A percentile compares a stretch with the other conserved stretches of the same genome.
These are phyloP conservation scores for Aleiodes alternator DNA, from an alignment of 2,888 invertebrate genomes.

Conservation along the genomic window DNA sequence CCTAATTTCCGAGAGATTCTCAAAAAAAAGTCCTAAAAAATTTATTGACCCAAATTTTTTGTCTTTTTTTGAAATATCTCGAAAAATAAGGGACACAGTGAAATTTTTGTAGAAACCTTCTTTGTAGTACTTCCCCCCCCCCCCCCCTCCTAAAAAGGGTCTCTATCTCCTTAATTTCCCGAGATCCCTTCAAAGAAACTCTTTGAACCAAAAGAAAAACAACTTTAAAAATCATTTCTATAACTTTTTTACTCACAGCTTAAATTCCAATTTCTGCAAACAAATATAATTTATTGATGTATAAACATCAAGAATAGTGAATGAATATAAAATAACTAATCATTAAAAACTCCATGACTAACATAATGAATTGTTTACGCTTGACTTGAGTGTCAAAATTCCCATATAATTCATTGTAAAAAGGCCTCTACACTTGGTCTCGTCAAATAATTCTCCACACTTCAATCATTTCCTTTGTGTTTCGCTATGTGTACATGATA, in stretches of 20 bases:
- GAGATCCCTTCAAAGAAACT: too few species aligned
- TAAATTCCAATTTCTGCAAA: not conserved
- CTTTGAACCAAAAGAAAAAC: too few species aligned
- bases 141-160: too few species aligned
- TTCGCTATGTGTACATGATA: not conserved
- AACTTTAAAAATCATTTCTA: too few species aligned
- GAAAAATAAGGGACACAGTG: too few species aligned
- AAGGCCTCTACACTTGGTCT: not conserved
- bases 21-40: too few species aligned
- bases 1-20: too few species aligned
- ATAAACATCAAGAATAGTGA: constrained; percentile 15
- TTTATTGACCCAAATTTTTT: too few species aligned
- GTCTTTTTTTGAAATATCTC: too few species aligned
- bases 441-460: constrained; percentile 41
- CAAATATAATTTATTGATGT: constrained; percentile 9
- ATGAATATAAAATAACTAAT: constrained; percentile 10
- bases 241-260: too few species aligned
- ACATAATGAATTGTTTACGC: constrained; percentile 20
- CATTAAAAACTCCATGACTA: constrained; percentile 14
- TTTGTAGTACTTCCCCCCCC: too few species aligned
- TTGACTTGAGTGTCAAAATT: constrained; percentile 18
- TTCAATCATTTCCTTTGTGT: constrained; percentile 25
- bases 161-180: not conserved
- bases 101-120: too few species aligned
- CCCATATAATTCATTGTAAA: constrained; percentile 9